Conservation (phyloP, 2,113 vertebrate genomes). For the Megatriorchis doriae region DNA sequence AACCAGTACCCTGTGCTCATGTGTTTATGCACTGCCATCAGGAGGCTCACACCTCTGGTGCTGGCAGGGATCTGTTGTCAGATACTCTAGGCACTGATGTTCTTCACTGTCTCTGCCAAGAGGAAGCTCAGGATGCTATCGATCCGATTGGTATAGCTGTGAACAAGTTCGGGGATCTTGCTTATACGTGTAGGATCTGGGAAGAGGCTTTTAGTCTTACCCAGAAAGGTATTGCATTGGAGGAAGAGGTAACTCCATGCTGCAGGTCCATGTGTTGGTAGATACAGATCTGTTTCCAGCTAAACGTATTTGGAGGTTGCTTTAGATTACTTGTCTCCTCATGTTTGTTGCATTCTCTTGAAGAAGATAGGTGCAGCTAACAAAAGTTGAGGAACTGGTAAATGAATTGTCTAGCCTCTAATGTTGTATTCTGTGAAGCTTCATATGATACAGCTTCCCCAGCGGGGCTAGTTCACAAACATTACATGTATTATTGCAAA, state of each 20-base stretch:
- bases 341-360: not conserved
- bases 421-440: not conserved
- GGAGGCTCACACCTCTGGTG: not conserved
- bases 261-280: not conserved
- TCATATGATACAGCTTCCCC: conserved; percentile 5
- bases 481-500: conserved; percentile 52
- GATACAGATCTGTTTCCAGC: not conserved
- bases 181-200: not conserved
- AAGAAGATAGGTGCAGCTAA: not conserved
- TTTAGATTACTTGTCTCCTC: not conserved
- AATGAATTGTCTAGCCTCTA: not conserved
- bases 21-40: not conserved
- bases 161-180: not conserved
- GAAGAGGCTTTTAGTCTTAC: not conserved
- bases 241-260: not conserved
- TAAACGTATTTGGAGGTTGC: not conserved
- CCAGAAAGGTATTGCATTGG: not conserved
- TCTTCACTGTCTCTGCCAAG: not conserved
- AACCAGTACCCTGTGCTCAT: not conserved
- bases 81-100: not conserved
- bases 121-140: not conserved
- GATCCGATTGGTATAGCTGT: not conserved
- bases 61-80: not conserved
- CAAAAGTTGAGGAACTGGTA: not conserved
- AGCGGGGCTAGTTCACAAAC: not conserved